Evolutionary conservation across 2,113 vertebrate species (phyloP), one percentile per base, ranked within the genome.

Genomic region (Patagioenas fasciata): DNA sequence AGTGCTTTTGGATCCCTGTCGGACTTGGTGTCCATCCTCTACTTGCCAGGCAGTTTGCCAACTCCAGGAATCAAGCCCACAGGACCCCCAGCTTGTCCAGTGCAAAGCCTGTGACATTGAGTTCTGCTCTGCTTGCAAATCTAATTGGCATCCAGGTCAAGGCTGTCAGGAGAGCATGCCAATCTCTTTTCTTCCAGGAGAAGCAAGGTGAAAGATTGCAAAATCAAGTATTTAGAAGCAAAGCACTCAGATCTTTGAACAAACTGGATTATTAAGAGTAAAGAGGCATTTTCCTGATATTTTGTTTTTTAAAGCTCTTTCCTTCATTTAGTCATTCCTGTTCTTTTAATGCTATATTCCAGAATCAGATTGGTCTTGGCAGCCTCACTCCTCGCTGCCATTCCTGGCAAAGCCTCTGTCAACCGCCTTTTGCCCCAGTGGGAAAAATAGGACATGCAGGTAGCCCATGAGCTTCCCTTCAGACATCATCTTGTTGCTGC

Each of bases 1-100:
- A 98, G 99, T 99, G 84, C 98, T 99, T 91, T 96, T 99, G 97
- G 99, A 99, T 97, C 99, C 99, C 1, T 99, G 99, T 96, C 98
- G 99, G 97, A 99, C 99, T 6, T 99, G 99, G 99, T 99, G 99
- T 98, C 99, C 99, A 1, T 99, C 98, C 6, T 99, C 99, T 29
- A 98, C 98, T 80, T 99, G 99, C 98, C 99, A 99, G 96, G 99
- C 99, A 1, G 99, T 99, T 95, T 99, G 99, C 97, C 99, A 99
- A 84, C 97, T 99, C 20, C 99, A 99, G 92, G 99, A 99, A 85
- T 74, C 97, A 17, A 99, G 99, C 64, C 98, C 98, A 29, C 97
- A 98, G 72, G 98, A 98, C 53, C 98, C 99, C 2, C 99, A 99
- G 97, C 97, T 98, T 94, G 99, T 99, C 53, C 99, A 98, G 57